These are phyloP conservation scores for Monoplex corrugatus DNA, from an alignment of 2,888 invertebrate species.

Conservation along the genomic window DNA sequence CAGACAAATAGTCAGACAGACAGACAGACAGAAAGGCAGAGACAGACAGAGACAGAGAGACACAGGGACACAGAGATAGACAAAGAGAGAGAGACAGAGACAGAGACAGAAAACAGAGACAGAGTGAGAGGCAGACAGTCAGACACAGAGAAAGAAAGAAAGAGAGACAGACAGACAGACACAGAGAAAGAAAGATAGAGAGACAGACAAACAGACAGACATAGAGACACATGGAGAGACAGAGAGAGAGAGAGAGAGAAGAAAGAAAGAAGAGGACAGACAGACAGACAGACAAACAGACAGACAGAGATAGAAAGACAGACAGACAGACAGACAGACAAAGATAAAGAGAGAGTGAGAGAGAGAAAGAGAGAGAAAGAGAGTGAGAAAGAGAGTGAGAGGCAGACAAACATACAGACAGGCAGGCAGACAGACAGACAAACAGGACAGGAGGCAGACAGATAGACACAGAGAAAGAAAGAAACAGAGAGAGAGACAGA, in stretches of 20 bases:
- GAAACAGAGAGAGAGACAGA: no score
- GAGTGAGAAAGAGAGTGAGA: neutral
- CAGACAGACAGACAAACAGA: neutral
- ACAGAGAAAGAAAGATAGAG: neutral
- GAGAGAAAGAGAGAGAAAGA: neutral
- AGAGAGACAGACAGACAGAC: neutral
- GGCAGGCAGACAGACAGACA: neutral
- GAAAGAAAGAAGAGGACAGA: neutral
- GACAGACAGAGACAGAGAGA: neutral
- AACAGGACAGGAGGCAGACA: no score
- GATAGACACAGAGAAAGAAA: no score
- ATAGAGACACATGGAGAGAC: no score
- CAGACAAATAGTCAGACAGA: no score
- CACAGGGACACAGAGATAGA: no score
- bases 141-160: no score
- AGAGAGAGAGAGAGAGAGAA: conserved; percentile 23
- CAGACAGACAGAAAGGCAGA: neutral
- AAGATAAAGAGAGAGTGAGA: neutral
- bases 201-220: no score
- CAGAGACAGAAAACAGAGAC: no score
- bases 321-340: neutral
- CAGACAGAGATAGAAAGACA: neutral
- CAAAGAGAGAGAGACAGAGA: no score
- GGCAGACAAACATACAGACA: neutral
- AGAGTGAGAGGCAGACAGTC: no score